Evolutionary conservation across 2,888 invertebrate species (phyloP).

Genomic region (Craniophora ligustri): DNA sequence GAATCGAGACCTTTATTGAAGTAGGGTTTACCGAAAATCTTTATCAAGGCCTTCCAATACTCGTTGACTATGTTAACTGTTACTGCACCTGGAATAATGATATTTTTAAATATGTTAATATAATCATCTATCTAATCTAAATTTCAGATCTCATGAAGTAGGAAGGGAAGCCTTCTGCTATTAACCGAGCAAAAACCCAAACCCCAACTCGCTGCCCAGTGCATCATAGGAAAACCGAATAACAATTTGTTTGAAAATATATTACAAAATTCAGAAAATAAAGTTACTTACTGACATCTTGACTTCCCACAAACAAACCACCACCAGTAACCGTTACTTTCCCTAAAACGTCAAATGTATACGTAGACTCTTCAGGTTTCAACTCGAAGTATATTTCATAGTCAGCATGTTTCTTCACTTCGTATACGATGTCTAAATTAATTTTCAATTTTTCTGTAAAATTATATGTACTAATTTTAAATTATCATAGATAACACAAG

Average conservation of each 20-base stretch:
- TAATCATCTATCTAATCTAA: too few relatives aligned
- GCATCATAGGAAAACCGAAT: too few relatives aligned
- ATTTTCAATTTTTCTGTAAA: slow-evolving; percentile 31
- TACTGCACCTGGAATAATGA: slow-evolving; percentile 20
- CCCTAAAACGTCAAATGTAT: slow-evolving; percentile 14
- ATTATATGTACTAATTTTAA: not conserved
- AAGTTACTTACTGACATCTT: slow-evolving; percentile 43
- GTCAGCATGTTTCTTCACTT: slow-evolving; percentile 33
- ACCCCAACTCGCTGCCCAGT: too few relatives aligned
- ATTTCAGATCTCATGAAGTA: too few relatives aligned
- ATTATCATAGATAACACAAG: too few relatives aligned
- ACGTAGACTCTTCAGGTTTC: slow-evolving; percentile 2
- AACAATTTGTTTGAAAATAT: too few relatives aligned
- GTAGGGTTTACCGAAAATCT: slow-evolving; percentile 8
- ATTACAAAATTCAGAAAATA: too few relatives aligned
- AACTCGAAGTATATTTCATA: slow-evolving; percentile 20
- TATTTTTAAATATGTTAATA: too few relatives aligned
- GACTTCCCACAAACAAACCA: slow-evolving; percentile 32
- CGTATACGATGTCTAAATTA: slow-evolving; percentile 8
- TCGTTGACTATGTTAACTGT: slow-evolving; percentile 40
- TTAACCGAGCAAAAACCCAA: too few relatives aligned
- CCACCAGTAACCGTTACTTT: slow-evolving; percentile 11
- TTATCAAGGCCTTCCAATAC: slow-evolving; percentile 25
- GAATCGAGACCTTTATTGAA: slow-evolving; percentile 4
- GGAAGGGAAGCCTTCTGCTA: too few relatives aligned